Conservation (phyloP, 2,888 invertebrate genomes). For the Eupithecia inturbata region DNA sequence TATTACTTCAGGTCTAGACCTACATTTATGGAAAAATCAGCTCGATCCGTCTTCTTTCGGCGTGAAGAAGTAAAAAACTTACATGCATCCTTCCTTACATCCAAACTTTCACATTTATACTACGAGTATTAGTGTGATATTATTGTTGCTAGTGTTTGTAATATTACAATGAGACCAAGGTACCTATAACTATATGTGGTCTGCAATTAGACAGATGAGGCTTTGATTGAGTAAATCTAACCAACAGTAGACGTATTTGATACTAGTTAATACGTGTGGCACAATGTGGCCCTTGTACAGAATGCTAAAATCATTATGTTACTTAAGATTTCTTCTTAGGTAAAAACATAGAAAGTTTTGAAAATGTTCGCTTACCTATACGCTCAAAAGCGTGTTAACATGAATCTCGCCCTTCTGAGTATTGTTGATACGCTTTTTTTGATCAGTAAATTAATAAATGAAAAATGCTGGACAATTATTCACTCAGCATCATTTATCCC, state of each 20-base stretch:
- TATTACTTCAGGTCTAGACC: no score
- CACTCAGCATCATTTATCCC: background rate
- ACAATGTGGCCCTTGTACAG: background rate
- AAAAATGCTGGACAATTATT: background rate
- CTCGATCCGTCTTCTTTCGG: no score
- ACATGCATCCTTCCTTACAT: slow-evolving; percentile 5
- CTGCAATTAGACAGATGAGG: background rate
- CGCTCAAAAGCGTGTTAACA: background rate
- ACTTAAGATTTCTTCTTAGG: no score
- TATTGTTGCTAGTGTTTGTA: background rate
- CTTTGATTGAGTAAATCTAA: slow-evolving; percentile 4
- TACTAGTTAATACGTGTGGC: background rate
- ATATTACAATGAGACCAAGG: background rate
- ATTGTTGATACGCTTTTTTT: background rate
- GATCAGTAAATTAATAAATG: background rate
- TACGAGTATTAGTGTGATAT: background rate
- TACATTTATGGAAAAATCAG: no score
- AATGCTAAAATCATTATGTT: background rate
- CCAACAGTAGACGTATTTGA: background rate
- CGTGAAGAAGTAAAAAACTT: slow-evolving; percentile 8
- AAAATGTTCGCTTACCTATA: background rate
- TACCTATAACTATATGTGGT: background rate
- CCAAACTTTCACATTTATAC: no score
- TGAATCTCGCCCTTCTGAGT: background rate
- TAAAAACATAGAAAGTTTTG: background rate